These are phyloP conservation scores for Isotomurus palustris DNA, from an alignment of 2,888 invertebrate genomes.

Conservation along the genomic window DNA sequence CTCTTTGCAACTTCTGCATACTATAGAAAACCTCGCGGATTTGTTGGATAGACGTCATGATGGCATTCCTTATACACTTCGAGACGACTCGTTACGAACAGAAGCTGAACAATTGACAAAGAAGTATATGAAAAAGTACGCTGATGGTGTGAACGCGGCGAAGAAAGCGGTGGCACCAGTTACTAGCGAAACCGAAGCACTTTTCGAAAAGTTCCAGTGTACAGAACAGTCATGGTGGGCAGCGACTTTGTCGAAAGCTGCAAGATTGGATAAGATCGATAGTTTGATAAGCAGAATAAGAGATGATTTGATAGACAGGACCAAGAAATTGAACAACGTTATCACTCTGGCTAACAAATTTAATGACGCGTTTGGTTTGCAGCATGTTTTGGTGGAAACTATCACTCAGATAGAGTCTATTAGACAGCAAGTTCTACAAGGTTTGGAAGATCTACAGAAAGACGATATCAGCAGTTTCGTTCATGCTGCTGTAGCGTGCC, in stretches of 20 bases:
- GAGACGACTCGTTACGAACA: constrained; percentile 53
- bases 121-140: constrained; percentile 56
- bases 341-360: constrained; percentile 45
- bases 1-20: constrained; percentile 63
- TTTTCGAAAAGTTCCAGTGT: constrained; percentile 39
- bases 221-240: constrained; percentile 50
- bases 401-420: constrained; percentile 49
- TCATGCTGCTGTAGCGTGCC: constrained; percentile 57
- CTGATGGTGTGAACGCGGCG: constrained; percentile 35
- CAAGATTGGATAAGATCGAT: constrained; percentile 21
- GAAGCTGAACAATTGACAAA: constrained; percentile 57
- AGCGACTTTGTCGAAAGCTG: constrained; percentile 50
- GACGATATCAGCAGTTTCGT: constrained; percentile 50
- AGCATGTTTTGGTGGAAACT: constrained; percentile 49
- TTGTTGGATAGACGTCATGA: constrained; percentile 51
- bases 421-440: constrained; percentile 48
- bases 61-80: constrained; percentile 54
- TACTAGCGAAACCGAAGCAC: constrained; percentile 37
- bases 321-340: constrained; percentile 16
- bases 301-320: constrained; percentile 31
- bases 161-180: constrained; percentile 18
- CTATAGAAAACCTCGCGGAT: constrained; percentile 62
- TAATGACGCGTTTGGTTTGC: constrained; percentile 48
- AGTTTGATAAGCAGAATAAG: constrained; percentile 34
- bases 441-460: constrained; percentile 48